Evolutionary conservation across 2,797 vertebrate species (phyloP).

Genomic region (Crocodylus rhombifer): DNA sequence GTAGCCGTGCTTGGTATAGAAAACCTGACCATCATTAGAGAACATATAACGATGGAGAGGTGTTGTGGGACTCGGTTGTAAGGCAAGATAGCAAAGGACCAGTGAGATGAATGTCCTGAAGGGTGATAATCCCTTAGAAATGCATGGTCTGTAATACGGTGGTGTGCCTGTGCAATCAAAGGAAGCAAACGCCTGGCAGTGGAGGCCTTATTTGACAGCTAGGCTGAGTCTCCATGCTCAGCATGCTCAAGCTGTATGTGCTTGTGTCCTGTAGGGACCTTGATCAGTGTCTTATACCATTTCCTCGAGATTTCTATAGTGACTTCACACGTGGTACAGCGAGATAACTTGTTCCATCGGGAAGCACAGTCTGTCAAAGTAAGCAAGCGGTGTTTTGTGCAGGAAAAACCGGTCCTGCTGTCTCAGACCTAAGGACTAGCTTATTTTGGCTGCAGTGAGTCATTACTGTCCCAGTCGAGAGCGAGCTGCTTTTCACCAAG

Average conservation of each 20-base stretch:
- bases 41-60: not conserved
- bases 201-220: not conserved
- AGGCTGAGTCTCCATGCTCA: not conserved
- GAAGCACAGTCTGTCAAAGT: constrained; percentile 1
- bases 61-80: not conserved
- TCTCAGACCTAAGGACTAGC: not conserved
- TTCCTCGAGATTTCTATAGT: constrained; percentile 6
- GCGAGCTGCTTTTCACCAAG: too few species aligned
- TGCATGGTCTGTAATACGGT: too few species aligned
- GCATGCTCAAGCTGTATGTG: not conserved
- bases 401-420: not conserved
- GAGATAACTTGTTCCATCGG: not conserved
- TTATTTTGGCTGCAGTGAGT: not conserved
- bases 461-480: too few species aligned
- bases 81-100: too few species aligned
- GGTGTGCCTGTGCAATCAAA: too few species aligned
- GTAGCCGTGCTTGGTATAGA: not conserved
- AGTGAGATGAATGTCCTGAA: not conserved
- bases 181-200: not conserved
- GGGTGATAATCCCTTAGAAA: not conserved
- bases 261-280: not conserved
- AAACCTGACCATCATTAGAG: not conserved
- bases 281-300: not conserved
- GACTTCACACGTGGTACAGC: not conserved
- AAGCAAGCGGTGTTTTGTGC: constrained; percentile 21